Evolutionary conservation across 2,888 invertebrate genomes (phyloP), one percentile per base, ranked within the genome.

Genomic region (Leptothorax acervorum): DNA sequence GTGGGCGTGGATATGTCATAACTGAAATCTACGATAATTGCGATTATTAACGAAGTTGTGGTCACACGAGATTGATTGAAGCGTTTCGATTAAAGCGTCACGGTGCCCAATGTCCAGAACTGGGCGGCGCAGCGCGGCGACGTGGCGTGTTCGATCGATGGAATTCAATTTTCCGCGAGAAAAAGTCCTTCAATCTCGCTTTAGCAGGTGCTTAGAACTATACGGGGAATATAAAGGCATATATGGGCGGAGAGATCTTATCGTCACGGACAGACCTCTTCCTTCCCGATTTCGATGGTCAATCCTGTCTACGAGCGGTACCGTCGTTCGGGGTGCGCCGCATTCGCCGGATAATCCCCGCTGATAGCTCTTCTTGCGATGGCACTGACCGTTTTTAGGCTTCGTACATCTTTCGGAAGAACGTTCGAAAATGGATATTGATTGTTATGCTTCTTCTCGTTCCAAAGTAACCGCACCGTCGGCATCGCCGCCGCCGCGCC

Each of bases 191-290:
- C 78, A 78, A 84, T 82, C 82, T 70, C 82, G 84, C 82, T 90
- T 87, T 87, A 87, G 70, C 85, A 83, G 86, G 65, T 84, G 82
- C 74, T 87, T 85, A 87, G 82, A 89, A 86, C 82, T 89, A 87
- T 89, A 89, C 51, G 87, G 70, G 12, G 6, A 66, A 65, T 82
- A 53, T 89, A 89, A 89, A 89, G 83, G 62, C 83, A 83, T 82
- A 86, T 57, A 78, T 60, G 83, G 86, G 48, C 15, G 55, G 8
- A 66, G 11, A 76, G 84, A 83, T 83, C 45, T 71, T 87, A 86
- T 89, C 86, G 73, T 42, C 48, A 12, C 63, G 57, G 76, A 68
- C 74, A 76, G 82, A 86, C 82, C 71, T 70, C 66, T 68, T 51
- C 48, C 55, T 82, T 75, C 15, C 45, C 76, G 53, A 73, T 66